phyloP scores from a whole-genome alignment of 1,140 invertebrate genomes.

The Heliconius hewitsoni region DNA sequence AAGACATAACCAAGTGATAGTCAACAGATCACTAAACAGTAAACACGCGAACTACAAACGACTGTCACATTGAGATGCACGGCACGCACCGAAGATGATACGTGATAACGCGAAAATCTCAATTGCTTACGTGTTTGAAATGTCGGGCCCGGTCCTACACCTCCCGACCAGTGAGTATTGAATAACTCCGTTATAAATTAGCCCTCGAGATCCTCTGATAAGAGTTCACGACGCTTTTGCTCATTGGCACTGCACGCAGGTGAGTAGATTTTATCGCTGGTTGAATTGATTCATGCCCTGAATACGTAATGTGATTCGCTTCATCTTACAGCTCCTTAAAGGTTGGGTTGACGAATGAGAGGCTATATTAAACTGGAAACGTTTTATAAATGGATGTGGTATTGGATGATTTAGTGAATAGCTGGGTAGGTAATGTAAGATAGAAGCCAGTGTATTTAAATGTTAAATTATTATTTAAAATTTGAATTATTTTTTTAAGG shows the following conservation, averaged over 20 bases:
- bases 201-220: constrained; percentile 65
- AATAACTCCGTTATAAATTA: constrained; percentile 78
- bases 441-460: not conserved
- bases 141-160: constrained; percentile 43
- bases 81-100: constrained; percentile 76
- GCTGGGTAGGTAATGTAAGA: not conserved
- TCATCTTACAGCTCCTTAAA: constrained; percentile 25
- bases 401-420: not conserved
- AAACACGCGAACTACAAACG: constrained; percentile 52
- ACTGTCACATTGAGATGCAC: constrained; percentile 45
- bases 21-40: constrained; percentile 59
- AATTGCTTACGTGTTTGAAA: constrained; percentile 77
- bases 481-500: no score
- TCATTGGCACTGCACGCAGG: constrained; percentile 58
- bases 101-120: constrained; percentile 79
- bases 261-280: constrained; percentile 71
- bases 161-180: constrained; percentile 62
- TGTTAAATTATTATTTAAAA: not conserved
- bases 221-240: constrained; percentile 61
- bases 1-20: constrained; percentile 45
- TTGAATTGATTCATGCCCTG: constrained; percentile 68
- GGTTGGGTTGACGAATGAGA: constrained; percentile 18
- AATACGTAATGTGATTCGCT: constrained; percentile 55
- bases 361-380: constrained; percentile 3
- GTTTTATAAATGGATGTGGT: constrained; percentile 15